These are phyloP conservation scores for Astur gentilis DNA, from an alignment of 2,113 vertebrate species.

Conservation along the genomic window DNA sequence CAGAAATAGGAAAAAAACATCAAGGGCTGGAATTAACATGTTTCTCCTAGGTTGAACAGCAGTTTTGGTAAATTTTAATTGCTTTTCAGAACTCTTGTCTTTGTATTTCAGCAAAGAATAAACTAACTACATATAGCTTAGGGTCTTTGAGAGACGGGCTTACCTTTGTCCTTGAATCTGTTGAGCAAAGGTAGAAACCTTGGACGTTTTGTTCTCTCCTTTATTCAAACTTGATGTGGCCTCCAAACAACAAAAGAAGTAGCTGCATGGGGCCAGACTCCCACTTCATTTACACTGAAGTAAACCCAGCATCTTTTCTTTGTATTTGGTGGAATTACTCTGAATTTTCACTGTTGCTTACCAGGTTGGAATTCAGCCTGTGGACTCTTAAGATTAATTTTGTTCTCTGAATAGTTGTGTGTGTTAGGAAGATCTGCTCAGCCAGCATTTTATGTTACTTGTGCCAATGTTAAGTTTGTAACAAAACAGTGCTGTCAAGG, in stretches of 20 bases:
- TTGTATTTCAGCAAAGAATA: background rate
- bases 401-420: background rate
- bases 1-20: background rate
- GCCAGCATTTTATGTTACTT: background rate
- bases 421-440: background rate
- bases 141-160: background rate
- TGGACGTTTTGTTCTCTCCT: background rate
- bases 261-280: background rate
- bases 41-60: background rate
- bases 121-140: background rate
- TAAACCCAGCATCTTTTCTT: background rate
- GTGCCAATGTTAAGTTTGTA: background rate
- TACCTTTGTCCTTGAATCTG: constrained; percentile 26
- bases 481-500: background rate
- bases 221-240: background rate
- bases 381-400: background rate
- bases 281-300: background rate
- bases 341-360: background rate
- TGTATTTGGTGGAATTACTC: background rate
- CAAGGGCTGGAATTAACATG: background rate
- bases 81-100: background rate
- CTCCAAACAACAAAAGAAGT: background rate
- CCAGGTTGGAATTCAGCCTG: fast-evolving
- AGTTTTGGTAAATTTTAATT: background rate
- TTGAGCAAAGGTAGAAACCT: background rate